Evolutionary conservation across 1,140 invertebrate genomes (phyloP).

Genomic region (Leptinotarsa texana): DNA sequence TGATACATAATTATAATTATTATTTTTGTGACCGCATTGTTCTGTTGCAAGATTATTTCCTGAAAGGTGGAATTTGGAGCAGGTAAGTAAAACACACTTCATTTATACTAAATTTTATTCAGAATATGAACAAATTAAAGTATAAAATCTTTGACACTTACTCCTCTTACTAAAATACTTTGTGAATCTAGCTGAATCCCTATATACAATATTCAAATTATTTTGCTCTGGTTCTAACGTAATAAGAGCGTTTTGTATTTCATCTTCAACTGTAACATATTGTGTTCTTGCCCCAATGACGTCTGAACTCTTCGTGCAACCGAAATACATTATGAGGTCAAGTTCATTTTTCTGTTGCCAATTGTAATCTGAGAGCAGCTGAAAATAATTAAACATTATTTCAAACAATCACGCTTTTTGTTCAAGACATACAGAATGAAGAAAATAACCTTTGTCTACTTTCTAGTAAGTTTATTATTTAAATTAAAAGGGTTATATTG

Average conservation of each 20-base stretch:
- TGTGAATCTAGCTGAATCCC: conserved; percentile 62
- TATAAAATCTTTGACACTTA: conserved; percentile 49
- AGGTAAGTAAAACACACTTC: neutral
- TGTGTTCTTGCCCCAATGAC: conserved; percentile 58
- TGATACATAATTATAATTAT: neutral
- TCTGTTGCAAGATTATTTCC: too few species aligned
- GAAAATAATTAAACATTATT: conserved; percentile 15
- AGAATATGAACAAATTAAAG: conserved; percentile 51
- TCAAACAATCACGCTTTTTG: neutral
- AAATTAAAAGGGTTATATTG: too few species aligned
- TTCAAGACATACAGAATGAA: too few species aligned
- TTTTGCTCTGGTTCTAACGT: conserved; percentile 65
- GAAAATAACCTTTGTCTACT: too few species aligned
- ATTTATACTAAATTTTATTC: conserved; percentile 42
- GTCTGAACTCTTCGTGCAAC: conserved; percentile 53
- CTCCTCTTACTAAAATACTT: conserved; percentile 53
- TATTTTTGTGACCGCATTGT: too few species aligned
- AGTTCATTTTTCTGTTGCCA: conserved; percentile 59
- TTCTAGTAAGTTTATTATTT: too few species aligned
- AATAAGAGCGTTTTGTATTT: conserved; percentile 55
- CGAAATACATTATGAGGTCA: conserved; percentile 63
- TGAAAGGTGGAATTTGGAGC: neutral
- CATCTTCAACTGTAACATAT: conserved; percentile 60
- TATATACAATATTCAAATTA: conserved; percentile 70
- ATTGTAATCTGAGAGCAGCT: conserved; percentile 57